phyloP scores from a whole-genome alignment of 2,113 vertebrate genomes.

The Sialia sialis region DNA sequence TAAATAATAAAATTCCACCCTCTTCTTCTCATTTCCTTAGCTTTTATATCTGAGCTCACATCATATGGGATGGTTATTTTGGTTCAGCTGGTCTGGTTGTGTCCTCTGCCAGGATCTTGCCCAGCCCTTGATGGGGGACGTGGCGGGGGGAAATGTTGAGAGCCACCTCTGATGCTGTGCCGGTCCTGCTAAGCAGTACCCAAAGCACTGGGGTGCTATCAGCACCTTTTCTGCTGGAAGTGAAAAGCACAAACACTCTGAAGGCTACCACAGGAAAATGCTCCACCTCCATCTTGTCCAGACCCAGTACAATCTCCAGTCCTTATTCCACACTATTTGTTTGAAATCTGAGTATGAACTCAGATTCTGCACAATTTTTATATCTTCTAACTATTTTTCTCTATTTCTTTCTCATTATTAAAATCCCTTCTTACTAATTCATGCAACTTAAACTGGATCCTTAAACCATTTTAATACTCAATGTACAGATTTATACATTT shows the following conservation, averaged over 20 bases:
- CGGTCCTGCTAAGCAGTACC: fast-evolving
- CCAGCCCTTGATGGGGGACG: fast-evolving
- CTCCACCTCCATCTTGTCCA: background rate
- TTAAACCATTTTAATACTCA: background rate
- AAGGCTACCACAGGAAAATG: background rate
- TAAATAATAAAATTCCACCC: background rate
- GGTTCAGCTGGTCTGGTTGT: background rate
- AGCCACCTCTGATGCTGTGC: background rate
- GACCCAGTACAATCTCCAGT: background rate
- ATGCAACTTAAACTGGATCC: background rate
- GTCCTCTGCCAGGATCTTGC: background rate
- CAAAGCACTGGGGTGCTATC: background rate
- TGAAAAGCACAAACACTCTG: background rate
- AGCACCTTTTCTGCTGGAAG: background rate
- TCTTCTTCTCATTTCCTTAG: background rate
- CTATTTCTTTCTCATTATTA: background rate
- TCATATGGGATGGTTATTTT: background rate
- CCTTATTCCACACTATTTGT: background rate
- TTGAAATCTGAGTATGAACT: background rate
- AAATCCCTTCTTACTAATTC: background rate
- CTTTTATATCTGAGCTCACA: background rate
- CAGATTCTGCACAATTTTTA: background rate
- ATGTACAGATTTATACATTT: background rate
- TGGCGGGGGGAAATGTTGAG: no score
- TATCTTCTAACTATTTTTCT: background rate